Base-by-base conservation (phyloP, 2,888 invertebrate genomes). In the Himalopsyche japonica region DNA sequence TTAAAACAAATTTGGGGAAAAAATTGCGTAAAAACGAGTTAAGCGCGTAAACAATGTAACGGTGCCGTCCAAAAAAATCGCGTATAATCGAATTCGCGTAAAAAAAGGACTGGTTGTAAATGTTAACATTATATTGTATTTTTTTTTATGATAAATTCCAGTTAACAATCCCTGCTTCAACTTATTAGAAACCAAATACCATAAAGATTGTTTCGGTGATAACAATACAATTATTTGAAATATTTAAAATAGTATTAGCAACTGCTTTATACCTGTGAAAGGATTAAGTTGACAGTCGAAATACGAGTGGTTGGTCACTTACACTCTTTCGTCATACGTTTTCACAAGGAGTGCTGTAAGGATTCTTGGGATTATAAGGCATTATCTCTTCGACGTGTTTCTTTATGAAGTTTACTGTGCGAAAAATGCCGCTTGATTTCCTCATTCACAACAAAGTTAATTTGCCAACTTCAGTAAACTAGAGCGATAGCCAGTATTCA, bases 171-270 rank as follows among this genome's bases (percentile, higher is more conserved):
- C 20, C 57, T 57, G 57, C 20, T 20, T 57, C 20, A 20, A 57
- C 76, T n/a, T 76, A 34, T 34, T 30, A 84, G 37, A 18, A 70
- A 20, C 79, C 30, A 76, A 79, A 80, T 64, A 82, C 82, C 24
- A 64, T 43, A 76, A 24, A 84, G 86, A 86, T 86, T 76, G 78
- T 84, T 80, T 79, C 43, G 70, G 70, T 32, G 86, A 86, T 86
- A 86, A 80, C 79, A 84, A 81, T 57, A 57, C 20, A 57, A 57
- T 24, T 57, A 57, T 76, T 82, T 77, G 85, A 85, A 81, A 80
- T 80, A 76, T 86, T 85, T 84, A 84, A 86, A 85, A 85, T 85
- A 37, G 81, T 84, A 86, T 86, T 86, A 85, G 64, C 80, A 49
- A 76, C 82, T 70, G 80, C 82, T 82, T 77, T 57, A 20, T 20